phyloP scores from a whole-genome alignment of 2,888 invertebrate genomes.

The Netelia melanura region DNA sequence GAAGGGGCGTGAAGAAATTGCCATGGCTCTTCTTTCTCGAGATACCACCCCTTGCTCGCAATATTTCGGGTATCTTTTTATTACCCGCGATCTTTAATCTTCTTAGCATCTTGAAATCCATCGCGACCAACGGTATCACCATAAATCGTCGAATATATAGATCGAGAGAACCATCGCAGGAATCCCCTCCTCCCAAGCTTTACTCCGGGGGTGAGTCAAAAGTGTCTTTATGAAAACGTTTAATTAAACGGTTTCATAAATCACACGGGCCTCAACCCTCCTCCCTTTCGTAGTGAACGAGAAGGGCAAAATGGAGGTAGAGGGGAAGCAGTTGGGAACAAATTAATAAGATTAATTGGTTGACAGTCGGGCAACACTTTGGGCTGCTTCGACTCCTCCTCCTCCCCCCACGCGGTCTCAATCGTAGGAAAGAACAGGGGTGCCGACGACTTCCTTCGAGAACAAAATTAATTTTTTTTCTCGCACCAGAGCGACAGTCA shows the following conservation, averaged over 20 bases:
- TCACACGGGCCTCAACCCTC: conserved; percentile 48
- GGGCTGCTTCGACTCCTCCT: conserved; percentile 64
- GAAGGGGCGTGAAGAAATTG: background rate
- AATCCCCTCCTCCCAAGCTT: background rate
- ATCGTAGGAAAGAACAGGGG: conserved; percentile 49
- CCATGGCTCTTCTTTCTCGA: background rate
- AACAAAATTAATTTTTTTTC: conserved; percentile 77
- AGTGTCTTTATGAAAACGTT: conserved; percentile 81
- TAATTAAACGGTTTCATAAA: conserved; percentile 83
- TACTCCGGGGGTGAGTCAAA: conserved; percentile 50
- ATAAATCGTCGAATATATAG: conserved; percentile 74
- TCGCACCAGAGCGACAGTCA: conserved; percentile 25
- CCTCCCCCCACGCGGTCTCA: conserved; percentile 29
- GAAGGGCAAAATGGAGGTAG: conserved; percentile 15
- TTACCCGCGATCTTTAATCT: conserved; percentile 44
- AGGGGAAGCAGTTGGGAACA: conserved; percentile 74
- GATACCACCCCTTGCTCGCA: conserved; percentile 12
- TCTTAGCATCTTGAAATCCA: conserved; percentile 36
- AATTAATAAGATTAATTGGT: conserved; percentile 84
- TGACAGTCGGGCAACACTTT: conserved; percentile 82
- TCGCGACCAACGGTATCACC: conserved; percentile 68
- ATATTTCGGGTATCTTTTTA: conserved; percentile 34
- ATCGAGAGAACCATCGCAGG: conserved; percentile 51
- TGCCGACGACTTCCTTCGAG: conserved; percentile 45
- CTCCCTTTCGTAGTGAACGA: conserved; percentile 4